These are phyloP conservation scores for Chorisops tibialis DNA, from an alignment of 2,888 invertebrate genomes.

Conservation along the genomic window DNA sequence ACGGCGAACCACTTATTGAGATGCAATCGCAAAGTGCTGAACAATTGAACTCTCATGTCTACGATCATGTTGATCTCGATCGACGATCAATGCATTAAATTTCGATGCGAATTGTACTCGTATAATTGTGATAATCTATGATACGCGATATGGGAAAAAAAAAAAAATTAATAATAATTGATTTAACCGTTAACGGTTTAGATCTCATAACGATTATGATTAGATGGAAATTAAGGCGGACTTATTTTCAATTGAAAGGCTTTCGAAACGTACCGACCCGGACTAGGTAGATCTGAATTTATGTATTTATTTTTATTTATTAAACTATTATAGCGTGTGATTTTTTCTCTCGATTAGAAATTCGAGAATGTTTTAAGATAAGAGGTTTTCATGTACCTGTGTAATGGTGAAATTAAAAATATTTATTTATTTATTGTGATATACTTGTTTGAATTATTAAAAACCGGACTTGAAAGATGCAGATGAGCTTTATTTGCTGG, in stretches of 20 bases:
- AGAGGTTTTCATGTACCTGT: no score
- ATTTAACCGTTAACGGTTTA: no score
- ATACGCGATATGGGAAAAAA: neutral
- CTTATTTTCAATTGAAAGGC: neutral
- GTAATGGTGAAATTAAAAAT: no score
- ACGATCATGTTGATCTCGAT: conserved; percentile 25
- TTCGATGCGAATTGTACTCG: neutral
- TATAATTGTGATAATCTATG: neutral
- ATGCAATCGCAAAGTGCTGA: neutral
- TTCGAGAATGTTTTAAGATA: no score
- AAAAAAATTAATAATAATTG: neutral
- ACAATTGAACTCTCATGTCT: conserved; percentile 23
- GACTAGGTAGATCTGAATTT: neutral
- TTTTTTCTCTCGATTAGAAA: no score
- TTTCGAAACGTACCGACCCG: neutral
- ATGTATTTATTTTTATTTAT: neutral
- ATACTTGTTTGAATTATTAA: no score
- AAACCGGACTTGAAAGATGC: no score
- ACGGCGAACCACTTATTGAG: neutral
- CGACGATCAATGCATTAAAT: neutral
- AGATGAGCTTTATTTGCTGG: no score
- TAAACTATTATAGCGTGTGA: no score
- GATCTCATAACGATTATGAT: no score
- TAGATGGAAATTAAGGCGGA: neutral
- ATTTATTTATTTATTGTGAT: no score